Evolutionary conservation across 1,140 invertebrate species (phyloP), one percentile per base, ranked within the genome.

Genomic region (Galendromus occidentalis): DNA sequence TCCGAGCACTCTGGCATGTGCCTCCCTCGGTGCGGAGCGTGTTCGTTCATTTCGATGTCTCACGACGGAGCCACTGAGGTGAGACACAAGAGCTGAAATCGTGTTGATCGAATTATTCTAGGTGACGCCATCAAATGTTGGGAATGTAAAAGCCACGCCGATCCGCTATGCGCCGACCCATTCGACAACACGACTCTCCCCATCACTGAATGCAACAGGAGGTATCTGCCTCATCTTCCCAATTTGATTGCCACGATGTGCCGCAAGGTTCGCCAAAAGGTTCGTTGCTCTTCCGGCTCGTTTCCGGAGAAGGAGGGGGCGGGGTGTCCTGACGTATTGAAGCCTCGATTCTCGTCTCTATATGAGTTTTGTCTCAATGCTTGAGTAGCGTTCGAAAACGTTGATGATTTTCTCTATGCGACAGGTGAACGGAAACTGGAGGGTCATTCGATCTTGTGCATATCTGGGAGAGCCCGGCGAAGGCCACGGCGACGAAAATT

Each of bases 181-280:
- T 94, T 94, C 73, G 89, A 93, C 75, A 94, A 94, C 71, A 81
- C 81, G 42, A 86, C 88, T 1, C 82, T 90, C 65, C 86, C 86
- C 0, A 89, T 91, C 42, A 85, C 83, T 1, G 88, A 93, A 73
- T 93, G 89, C 71, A 80, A 79, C 67, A 80, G 85, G 71, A 81
- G 82, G 67, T 76, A 75, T 22, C 74, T 88, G 22, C 70, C 77
- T 14, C 86, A 88, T 76, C 76, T 88, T 44, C 82, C 82, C 14
- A 83, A 81, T 39, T 9, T 86, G 0, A 80, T 78, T 51, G 79
- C 88, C 0, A 87, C 84, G 5, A 91, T 94, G 87, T 94, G 90
- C 73, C 79, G 89, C 55, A 94, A 94, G 81, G 87, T 91, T 67
- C 77, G 89, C 59, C 89, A 92, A 76, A 93, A 94, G 85, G 85